Conservation (phyloP, 2,113 vertebrate genomes). For the Cebidichthys violaceus region DNA sequence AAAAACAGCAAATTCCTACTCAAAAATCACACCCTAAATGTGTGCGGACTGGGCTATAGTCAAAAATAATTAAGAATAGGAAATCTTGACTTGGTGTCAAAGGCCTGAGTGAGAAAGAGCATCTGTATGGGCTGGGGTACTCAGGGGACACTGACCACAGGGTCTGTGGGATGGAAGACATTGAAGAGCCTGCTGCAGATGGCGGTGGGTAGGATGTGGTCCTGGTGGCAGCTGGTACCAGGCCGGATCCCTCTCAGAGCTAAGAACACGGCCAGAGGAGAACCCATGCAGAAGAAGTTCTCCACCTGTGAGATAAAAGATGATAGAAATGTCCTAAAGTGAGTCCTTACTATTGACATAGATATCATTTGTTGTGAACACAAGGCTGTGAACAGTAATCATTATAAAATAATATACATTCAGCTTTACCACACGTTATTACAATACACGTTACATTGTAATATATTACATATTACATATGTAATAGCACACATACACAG, state of each 20-base stretch:
- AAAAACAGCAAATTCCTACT: neutral
- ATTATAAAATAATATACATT: neutral
- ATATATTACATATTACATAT: too few relatives aligned
- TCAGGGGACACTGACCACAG: slow-evolving; percentile 90
- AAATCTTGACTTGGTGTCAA: neutral
- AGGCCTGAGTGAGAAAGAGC: slow-evolving; percentile 4
- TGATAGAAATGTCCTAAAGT: neutral
- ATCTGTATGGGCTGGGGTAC: neutral
- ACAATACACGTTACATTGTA: too few relatives aligned
- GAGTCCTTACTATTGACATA: neutral
- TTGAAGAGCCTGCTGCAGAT: slow-evolving; percentile 94
- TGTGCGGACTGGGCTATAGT: neutral
- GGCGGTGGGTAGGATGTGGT: slow-evolving; percentile 94
- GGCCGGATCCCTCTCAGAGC: slow-evolving; percentile 95
- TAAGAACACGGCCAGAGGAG: slow-evolving; percentile 96
- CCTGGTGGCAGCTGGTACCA: slow-evolving; percentile 91
- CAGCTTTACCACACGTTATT: neutral
- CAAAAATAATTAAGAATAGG: neutral
- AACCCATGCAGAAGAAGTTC: slow-evolving; percentile 99
- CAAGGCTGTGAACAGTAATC: neutral
- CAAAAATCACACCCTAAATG: neutral
- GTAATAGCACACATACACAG: neutral
- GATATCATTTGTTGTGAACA: too few relatives aligned
- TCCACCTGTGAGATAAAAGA: slow-evolving; percentile 87
- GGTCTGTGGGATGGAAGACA: slow-evolving; percentile 98